Evolutionary conservation across 2,797 vertebrate species (phyloP).

Genomic region (Chaetodon trifasciatus): DNA sequence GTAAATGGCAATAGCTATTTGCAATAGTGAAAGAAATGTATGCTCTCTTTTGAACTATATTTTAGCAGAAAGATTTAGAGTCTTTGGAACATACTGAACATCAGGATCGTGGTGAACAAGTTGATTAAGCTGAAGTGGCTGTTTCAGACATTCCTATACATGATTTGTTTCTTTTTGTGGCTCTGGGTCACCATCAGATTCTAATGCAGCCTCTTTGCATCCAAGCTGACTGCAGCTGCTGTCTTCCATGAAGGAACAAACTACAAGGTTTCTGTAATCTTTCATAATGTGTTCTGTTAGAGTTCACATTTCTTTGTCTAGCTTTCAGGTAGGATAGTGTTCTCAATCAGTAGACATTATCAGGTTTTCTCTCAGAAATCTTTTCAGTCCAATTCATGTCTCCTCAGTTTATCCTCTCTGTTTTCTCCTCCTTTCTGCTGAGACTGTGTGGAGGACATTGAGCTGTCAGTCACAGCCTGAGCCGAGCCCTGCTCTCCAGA

Average conservation of each 20-base stretch:
- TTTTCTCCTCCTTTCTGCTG: not conserved
- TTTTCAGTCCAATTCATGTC: not conserved
- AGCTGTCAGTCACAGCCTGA: conserved; percentile 3
- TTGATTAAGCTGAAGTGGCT: not conserved
- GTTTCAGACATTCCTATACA: not conserved
- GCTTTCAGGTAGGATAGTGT: not conserved
- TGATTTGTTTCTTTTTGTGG: not conserved
- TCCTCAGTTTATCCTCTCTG: not conserved
- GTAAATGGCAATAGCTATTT: not conserved
- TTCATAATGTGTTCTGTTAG: not conserved
- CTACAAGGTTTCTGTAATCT: not conserved
- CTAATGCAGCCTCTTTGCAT: not conserved
- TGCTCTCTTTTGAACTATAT: not conserved
- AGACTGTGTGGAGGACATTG: not conserved
- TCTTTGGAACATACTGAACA: not conserved
- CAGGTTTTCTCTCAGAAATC: not conserved
- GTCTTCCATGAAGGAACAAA: not conserved
- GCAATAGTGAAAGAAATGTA: not conserved
- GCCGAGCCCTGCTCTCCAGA: conserved; percentile 15
- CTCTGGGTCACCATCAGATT: not conserved
- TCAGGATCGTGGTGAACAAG: not conserved
- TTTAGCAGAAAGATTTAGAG: not conserved
- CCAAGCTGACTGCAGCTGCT: not conserved
- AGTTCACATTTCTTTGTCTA: not conserved
- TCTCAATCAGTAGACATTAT: not conserved